Conservation (phyloP, 2,888 invertebrate species). For the Adelphocoris suturalis region DNA sequence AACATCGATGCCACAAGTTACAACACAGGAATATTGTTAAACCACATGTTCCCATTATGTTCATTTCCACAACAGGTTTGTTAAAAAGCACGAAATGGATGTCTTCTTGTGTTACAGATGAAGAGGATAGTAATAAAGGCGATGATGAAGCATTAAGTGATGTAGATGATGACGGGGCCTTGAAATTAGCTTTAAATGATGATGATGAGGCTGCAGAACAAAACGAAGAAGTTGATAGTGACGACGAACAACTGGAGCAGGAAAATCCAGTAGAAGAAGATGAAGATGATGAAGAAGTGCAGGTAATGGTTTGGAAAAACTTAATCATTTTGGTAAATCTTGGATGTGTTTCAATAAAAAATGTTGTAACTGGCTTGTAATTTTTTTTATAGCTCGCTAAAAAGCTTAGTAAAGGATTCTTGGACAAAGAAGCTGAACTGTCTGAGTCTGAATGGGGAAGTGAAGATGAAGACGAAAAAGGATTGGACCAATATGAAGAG, state of each 20-base stretch:
- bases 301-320: slow-evolving; percentile 69
- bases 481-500: slow-evolving; percentile 88
- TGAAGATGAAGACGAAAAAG: slow-evolving; percentile 91
- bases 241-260: slow-evolving; percentile 62
- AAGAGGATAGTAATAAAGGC: slow-evolving; percentile 30
- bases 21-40: too few species aligned
- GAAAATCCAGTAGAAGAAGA: slow-evolving; percentile 73
- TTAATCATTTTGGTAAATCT: not conserved
- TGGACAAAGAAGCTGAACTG: slow-evolving; percentile 94
- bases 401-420: slow-evolving; percentile 85
- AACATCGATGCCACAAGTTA: too few species aligned
- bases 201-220: slow-evolving; percentile 1
- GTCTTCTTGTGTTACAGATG: not conserved
- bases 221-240: slow-evolving; percentile 60
- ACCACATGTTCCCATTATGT: too few species aligned
- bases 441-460: slow-evolving; percentile 95
- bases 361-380: not conserved
- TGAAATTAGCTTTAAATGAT: slow-evolving; percentile 24
- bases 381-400: slow-evolving; percentile 78
- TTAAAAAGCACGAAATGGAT: too few species aligned
- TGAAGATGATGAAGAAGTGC: slow-evolving; percentile 77
- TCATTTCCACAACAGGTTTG: too few species aligned
- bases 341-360: not conserved
- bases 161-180: slow-evolving; percentile 76
- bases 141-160: slow-evolving; percentile 77